A percentile compares a stretch with the other conserved stretches of the same genome.
Conservation (phyloP, 2,888 invertebrate species). For the Ecliptopera silaceata region DNA sequence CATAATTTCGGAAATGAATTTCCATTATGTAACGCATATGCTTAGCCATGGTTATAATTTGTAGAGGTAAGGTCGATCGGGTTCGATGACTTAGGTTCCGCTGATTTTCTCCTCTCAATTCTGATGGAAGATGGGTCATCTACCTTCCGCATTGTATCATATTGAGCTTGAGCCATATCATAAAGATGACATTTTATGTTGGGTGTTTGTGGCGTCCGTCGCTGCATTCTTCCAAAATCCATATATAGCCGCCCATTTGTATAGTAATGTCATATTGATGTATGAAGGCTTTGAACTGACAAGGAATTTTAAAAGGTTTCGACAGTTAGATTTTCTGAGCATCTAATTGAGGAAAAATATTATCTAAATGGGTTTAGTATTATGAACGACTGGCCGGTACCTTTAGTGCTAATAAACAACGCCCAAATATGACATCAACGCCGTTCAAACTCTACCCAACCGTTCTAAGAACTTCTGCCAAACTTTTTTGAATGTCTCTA, state of each 20-base stretch:
- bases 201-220: conserved; percentile 1
- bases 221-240: conserved; percentile 1
- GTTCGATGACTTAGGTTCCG: conserved; percentile 35
- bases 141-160: conserved; percentile 7
- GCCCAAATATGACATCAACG: neutral
- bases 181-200: conserved; percentile 15
- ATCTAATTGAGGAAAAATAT: neutral
- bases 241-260: neutral
- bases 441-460: neutral
- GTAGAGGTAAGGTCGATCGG: conserved; percentile 30
- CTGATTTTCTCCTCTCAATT: conserved; percentile 20
- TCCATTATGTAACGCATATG: conserved; percentile 15
- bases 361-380: neutral
- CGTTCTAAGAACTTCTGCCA: neutral
- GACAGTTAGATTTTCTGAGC: neutral
- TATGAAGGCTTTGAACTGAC: neutral
- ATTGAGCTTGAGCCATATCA: conserved; percentile 5
- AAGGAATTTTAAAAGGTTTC: conserved; percentile 11
- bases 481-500: neutral
- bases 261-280: conserved; percentile 3
- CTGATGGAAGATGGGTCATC: conserved; percentile 13
- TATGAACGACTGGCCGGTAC: neutral
- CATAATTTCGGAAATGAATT: conserved; percentile 20
- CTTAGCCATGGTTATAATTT: conserved; percentile 4
- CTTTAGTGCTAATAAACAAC: conserved; percentile 1